Percentiles rank a stretch among this genome's conserved stretches.
phyloP scores from a whole-genome alignment of 2,888 invertebrate genomes.

The Oscheius sp. region DNA sequence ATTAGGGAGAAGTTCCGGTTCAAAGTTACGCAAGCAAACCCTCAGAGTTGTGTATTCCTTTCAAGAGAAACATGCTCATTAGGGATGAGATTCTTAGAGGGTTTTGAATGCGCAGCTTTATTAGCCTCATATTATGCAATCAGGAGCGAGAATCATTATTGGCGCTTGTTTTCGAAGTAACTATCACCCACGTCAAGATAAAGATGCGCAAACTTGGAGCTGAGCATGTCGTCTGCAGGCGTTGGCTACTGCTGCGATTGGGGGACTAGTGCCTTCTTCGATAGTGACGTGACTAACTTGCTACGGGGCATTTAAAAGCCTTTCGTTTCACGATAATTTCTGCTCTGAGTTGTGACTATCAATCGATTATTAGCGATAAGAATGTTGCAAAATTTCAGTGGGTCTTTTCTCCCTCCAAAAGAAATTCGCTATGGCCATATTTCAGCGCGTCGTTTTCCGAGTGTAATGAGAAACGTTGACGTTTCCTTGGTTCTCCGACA shows the following conservation, averaged over 20 bases:
- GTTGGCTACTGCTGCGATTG: conserved; percentile 12
- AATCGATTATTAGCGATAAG: neutral
- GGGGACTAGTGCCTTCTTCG: conserved; percentile 18
- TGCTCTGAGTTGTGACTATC: conserved; percentile 7
- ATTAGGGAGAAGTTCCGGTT: neutral
- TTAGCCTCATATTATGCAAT: conserved; percentile 21
- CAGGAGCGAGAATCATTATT: neutral
- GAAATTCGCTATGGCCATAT: neutral
- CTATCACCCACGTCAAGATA: conserved; percentile 17
- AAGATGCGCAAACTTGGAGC: conserved; percentile 12
- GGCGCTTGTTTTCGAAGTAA: neutral
- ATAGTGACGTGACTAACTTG: conserved; percentile 25
- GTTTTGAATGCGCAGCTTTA: too few relatives aligned
- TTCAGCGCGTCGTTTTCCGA: neutral
- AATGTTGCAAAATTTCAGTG: neutral
- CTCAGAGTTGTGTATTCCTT: too few relatives aligned
- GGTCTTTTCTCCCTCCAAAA: neutral
- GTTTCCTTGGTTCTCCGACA: neutral
- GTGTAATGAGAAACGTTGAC: too few relatives aligned
- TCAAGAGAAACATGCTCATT: too few relatives aligned
- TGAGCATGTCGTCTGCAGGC: conserved; percentile 3
- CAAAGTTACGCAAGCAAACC: too few relatives aligned
- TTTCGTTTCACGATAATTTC: too few relatives aligned
- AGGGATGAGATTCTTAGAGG: too few relatives aligned
- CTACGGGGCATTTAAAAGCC: conserved; percentile 21